A percentile compares a stretch with the other conserved stretches of the same genome.
Conservation (phyloP, 2,888 invertebrate species). For the Chrysina gloriosa region DNA sequence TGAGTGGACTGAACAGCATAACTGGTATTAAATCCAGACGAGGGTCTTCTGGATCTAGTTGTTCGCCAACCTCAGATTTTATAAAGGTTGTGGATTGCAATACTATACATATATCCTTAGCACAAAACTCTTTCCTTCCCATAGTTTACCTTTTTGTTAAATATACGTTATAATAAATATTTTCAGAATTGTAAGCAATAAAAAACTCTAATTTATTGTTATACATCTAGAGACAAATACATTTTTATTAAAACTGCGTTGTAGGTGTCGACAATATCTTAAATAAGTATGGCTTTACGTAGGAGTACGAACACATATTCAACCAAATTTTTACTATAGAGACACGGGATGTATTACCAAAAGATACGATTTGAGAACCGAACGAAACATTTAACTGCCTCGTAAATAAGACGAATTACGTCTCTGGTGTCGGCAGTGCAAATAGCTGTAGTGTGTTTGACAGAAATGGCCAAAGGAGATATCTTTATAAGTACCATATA, state of each 20-base stretch:
- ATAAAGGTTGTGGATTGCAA: too few relatives aligned
- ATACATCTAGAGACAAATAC: constrained; percentile 24
- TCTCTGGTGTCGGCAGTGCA: background rate
- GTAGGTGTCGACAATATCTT: constrained; percentile 30
- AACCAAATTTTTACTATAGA: constrained; percentile 1
- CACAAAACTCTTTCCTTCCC: too few relatives aligned
- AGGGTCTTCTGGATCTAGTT: too few relatives aligned
- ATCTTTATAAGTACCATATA: too few relatives aligned
- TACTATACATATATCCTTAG: too few relatives aligned
- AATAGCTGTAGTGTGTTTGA: too few relatives aligned
- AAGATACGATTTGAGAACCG: background rate
- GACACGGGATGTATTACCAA: background rate
- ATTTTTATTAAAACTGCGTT: constrained; percentile 32
- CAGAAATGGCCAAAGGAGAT: too few relatives aligned
- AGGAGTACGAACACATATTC: constrained; percentile 12
- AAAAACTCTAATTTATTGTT: constrained; percentile 26
- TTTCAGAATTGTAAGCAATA: constrained; percentile 17
- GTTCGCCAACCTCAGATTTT: too few relatives aligned
- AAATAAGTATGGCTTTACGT: constrained; percentile 11
- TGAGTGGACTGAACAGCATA: too few relatives aligned
- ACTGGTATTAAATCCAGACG: too few relatives aligned
- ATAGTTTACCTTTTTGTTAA: background rate
- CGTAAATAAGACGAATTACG: background rate
- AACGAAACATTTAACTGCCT: constrained; percentile 12
- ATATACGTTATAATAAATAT: constrained; percentile 8